Evolutionary conservation across 1,140 invertebrate genomes (phyloP).

Genomic region (Dendrolimus kikuchii): DNA sequence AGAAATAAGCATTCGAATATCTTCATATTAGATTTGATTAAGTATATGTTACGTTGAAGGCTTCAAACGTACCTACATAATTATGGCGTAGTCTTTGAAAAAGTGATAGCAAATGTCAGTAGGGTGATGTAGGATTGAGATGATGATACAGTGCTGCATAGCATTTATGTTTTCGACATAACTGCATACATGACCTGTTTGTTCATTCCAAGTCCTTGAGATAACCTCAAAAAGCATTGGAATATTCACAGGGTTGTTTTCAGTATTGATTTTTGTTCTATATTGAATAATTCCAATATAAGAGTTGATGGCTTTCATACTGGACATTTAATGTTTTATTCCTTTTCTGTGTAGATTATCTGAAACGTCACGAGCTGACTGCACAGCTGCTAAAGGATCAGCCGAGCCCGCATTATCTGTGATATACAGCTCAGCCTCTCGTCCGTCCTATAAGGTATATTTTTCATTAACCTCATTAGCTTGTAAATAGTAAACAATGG

Average conservation of each 20-base stretch:
- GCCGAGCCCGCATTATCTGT: conserved; percentile 76
- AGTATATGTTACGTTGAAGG: conserved; percentile 3
- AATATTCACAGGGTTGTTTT: neutral
- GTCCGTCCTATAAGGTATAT: conserved; percentile 70
- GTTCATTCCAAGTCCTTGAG: conserved; percentile 33
- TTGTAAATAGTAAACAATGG: neutral
- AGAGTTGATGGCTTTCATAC: neutral
- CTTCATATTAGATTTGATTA: conserved; percentile 2
- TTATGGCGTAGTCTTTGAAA: neutral
- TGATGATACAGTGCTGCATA: no score
- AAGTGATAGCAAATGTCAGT: no score
- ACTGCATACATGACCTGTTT: no score
- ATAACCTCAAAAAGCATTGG: conserved; percentile 53
- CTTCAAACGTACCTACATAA: conserved; percentile 1
- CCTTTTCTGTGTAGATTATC: conserved; percentile 47
- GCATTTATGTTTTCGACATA: no score
- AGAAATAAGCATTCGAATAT: conserved; percentile 5
- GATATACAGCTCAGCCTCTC: conserved; percentile 82
- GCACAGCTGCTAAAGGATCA: conserved; percentile 65
- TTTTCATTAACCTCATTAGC: conserved; percentile 2
- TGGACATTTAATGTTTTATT: conserved; percentile 12
- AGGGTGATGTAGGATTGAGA: no score
- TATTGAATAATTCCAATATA: neutral
- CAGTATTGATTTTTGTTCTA: conserved; percentile 14
- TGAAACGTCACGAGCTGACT: conserved; percentile 63